A percentile compares a stretch with the other conserved stretches of the same genome.
Evolutionary conservation across 1,140 invertebrate genomes (phyloP).

Genomic region (Harpegnathos saltator): DNA sequence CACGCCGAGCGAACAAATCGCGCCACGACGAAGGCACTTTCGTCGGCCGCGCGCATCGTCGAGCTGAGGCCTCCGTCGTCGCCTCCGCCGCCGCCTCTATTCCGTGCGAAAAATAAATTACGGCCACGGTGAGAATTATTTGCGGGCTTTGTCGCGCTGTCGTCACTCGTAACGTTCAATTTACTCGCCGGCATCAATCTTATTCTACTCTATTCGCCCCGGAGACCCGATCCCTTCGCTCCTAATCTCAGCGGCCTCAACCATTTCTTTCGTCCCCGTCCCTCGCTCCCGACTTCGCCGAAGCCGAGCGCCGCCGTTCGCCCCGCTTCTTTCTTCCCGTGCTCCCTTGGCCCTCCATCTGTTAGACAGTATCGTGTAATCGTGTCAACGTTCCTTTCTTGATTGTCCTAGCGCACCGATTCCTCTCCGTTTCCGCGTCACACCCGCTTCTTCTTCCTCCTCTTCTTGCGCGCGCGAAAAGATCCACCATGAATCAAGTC

Average conservation of each 20-base stretch:
- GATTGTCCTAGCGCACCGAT: constrained; percentile 35
- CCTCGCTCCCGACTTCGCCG: not conserved
- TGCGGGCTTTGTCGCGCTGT: constrained; percentile 72
- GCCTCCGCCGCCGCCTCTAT: not conserved
- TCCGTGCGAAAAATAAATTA: constrained; percentile 72
- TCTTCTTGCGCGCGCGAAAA: not conserved
- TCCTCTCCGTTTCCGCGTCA: constrained; percentile 18
- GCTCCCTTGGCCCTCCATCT: constrained; percentile 41
- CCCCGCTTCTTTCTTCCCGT: constrained; percentile 17
- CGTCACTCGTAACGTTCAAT: constrained; percentile 76
- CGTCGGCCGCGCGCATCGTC: not conserved
- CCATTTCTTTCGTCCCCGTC: constrained; percentile 45
- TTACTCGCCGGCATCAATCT: constrained; percentile 75
- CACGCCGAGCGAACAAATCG: constrained; percentile 48
- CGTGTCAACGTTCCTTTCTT: constrained; percentile 59
- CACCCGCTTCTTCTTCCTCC: not conserved
- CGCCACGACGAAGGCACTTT: constrained; percentile 39
- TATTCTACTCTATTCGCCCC: constrained; percentile 72
- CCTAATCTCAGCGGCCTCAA: constrained; percentile 63
- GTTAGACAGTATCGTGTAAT: constrained; percentile 67
- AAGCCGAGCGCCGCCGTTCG: not conserved
- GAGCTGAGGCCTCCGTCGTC: not conserved
- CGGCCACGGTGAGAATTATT: constrained; percentile 66
- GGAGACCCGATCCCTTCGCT: constrained; percentile 35
- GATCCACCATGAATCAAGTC: not conserved